These are phyloP conservation scores for Calliopum simillimum DNA, from an alignment of 2,888 invertebrate species.

Conservation along the genomic window DNA sequence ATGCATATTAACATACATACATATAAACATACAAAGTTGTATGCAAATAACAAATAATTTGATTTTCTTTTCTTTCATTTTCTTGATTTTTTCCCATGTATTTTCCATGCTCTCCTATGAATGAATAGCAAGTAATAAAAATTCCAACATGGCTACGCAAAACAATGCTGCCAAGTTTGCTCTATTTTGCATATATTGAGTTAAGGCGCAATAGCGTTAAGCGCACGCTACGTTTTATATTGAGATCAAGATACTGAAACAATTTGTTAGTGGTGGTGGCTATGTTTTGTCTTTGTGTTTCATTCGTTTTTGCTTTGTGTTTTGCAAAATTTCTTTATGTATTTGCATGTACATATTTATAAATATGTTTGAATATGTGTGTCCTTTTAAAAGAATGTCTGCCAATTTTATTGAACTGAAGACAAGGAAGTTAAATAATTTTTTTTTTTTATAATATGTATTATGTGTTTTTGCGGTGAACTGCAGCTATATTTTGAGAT, in stretches of 20 bases:
- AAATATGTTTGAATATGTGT: not conserved
- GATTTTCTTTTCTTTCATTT: no score
- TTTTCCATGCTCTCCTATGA: no score
- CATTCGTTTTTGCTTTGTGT: not conserved
- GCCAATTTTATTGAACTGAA: no score
- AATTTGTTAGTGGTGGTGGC: constrained; percentile 5
- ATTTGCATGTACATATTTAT: not conserved
- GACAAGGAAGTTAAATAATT: no score
- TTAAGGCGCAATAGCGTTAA: not conserved
- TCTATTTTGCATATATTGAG: not conserved
- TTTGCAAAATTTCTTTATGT: not conserved
- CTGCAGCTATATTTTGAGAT: no score
- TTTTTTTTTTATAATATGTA: no score
- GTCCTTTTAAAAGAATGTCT: no score
- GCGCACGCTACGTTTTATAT: not conserved
- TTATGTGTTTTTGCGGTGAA: no score
- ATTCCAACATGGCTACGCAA: constrained; percentile 6
- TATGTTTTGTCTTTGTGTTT: not conserved
- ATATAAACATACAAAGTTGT: no score
- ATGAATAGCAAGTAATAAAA: not conserved
- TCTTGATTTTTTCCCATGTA: no score
- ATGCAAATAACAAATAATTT: no score
- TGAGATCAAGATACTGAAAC: constrained; percentile 1
- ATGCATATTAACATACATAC: no score
- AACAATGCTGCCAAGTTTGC: constrained; percentile 4